Evolutionary conservation across 2,797 vertebrate genomes (phyloP).

Genomic region (Falco columbarius): DNA sequence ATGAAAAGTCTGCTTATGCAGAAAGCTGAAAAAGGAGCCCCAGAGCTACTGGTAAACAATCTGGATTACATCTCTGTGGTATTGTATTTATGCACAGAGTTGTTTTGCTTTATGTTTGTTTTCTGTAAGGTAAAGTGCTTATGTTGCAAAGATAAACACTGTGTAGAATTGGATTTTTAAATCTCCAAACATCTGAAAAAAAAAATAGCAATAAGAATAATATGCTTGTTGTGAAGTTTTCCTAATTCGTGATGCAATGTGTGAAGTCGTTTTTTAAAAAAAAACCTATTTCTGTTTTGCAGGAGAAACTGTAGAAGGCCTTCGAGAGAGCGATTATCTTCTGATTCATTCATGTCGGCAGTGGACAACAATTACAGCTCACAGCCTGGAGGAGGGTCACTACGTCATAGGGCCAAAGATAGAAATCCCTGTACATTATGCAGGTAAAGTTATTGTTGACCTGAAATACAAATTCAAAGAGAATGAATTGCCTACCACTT

Average conservation of each 20-base stretch:
- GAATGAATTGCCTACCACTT: neutral
- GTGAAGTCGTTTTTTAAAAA: neutral
- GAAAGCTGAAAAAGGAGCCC: neutral
- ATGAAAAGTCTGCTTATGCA: neutral
- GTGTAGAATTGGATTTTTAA: neutral
- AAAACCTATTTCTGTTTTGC: constrained; percentile 44
- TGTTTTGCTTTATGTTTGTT: neutral
- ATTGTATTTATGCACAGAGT: neutral
- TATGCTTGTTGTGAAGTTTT: neutral
- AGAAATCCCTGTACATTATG: constrained; percentile 99
- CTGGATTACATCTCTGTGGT: neutral
- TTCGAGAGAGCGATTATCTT: constrained; percentile 95
- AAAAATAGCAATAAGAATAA: neutral
- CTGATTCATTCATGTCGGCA: constrained; percentile 98
- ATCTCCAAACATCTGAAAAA: neutral
- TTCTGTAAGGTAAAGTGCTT: neutral
- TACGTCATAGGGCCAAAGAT: constrained; percentile 99
- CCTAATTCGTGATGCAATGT: neutral
- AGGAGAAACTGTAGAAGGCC: constrained; percentile 94
- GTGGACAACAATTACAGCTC: constrained; percentile 98
- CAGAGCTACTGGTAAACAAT: neutral
- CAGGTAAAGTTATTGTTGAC: constrained; percentile 83
- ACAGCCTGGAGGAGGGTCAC: constrained; percentile 98
- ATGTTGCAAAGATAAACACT: neutral
- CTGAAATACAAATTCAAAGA: neutral